Conservation (phyloP, 2,113 vertebrate species). For the Labrus mixtus region DNA sequence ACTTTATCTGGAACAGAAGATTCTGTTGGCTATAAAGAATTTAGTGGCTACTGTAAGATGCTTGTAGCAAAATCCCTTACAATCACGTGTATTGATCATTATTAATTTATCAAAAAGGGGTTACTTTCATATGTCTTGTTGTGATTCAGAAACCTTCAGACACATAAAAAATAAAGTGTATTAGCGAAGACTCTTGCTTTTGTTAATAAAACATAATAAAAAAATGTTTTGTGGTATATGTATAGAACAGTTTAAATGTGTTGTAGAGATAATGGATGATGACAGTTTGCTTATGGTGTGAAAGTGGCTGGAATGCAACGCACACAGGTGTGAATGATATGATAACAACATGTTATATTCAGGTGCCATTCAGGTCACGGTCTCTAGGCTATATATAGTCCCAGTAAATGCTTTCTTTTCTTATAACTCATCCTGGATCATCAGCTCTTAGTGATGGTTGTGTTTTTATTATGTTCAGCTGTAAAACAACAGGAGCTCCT, state of each 20-base stretch:
- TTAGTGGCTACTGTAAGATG: too few species aligned
- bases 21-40: too few species aligned
- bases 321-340: conserved; percentile 26
- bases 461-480: conserved; percentile 7
- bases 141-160: not conserved
- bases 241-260: conserved; percentile 9
- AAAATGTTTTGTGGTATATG: not conserved
- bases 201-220: not conserved
- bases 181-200: not conserved
- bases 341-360: conserved; percentile 30
- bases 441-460: not conserved
- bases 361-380: not conserved
- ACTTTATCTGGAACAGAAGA: too few species aligned
- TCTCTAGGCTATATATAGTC: not conserved
- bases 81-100: not conserved
- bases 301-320: conserved; percentile 9
- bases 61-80: not conserved
- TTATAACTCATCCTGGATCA: conserved; percentile 22
- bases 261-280: conserved; percentile 13
- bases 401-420: not conserved
- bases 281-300: conserved; percentile 11
- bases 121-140: not conserved
- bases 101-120: too few species aligned
- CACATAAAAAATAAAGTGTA: not conserved
- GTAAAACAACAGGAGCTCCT: conserved; percentile 22